These are phyloP conservation scores for Oreochromis tanganicae DNA, from an alignment of 2,113 vertebrate genomes.

Conservation along the genomic window DNA sequence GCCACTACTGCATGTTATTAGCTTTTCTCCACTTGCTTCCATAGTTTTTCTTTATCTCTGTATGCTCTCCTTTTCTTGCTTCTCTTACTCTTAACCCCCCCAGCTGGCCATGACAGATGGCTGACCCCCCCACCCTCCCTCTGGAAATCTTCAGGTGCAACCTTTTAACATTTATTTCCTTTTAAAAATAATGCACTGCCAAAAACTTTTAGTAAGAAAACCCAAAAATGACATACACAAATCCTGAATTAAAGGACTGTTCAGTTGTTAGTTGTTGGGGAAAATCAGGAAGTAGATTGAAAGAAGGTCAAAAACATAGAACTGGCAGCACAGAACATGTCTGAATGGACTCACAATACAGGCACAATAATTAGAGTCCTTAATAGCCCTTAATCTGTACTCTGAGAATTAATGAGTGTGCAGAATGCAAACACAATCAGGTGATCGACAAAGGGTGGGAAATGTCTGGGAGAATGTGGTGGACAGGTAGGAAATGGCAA, in stretches of 20 bases:
- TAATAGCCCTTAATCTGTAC: background rate
- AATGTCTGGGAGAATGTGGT: background rate
- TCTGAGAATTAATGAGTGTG: background rate
- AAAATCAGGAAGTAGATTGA: background rate
- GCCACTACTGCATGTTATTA: background rate
- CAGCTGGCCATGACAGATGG: background rate
- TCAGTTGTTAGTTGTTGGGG: background rate
- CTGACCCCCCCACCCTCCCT: background rate
- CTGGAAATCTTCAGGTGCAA: background rate
- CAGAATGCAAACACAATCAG: background rate
- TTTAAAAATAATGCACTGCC: background rate
- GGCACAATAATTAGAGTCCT: background rate
- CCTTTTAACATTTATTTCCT: background rate
- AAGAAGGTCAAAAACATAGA: background rate
- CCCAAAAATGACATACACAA: background rate
- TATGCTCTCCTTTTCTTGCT: background rate
- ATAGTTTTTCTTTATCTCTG: background rate
- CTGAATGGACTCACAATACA: background rate
- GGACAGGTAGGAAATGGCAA: background rate
- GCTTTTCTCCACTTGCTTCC: background rate
- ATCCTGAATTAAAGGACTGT: background rate
- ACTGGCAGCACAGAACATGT: background rate
- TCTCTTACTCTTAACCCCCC: background rate
- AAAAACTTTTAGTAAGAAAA: background rate
- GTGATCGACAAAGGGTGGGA: background rate